Conservation (phyloP, 2,113 vertebrate species). For the Argyrosomus japonicus region DNA sequence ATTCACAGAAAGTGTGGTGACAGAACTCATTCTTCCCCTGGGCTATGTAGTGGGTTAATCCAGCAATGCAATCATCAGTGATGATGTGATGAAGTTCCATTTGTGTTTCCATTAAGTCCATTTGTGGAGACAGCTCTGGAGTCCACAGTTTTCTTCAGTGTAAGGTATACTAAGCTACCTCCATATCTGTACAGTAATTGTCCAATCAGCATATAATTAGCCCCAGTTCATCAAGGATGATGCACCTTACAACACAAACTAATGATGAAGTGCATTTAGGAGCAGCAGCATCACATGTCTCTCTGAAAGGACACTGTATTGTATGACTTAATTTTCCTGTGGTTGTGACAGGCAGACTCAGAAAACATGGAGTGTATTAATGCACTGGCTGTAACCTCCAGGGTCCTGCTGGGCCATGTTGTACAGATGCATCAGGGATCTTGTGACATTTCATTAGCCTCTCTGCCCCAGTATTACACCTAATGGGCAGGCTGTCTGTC, state of each 20-base stretch:
- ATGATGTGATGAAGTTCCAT: no score
- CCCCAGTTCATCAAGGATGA: neutral
- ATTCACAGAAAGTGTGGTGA: no score
- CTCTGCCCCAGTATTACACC: slow-evolving; percentile 10
- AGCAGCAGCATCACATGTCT: neutral
- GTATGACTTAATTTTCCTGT: neutral
- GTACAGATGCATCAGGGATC: neutral
- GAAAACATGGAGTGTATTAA: neutral
- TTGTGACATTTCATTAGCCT: slow-evolving; percentile 32
- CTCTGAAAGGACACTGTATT: neutral
- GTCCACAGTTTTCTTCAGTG: no score
- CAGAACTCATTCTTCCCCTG: no score
- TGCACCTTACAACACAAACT: neutral
- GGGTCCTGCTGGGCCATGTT: neutral
- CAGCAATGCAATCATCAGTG: no score
- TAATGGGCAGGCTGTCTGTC: slow-evolving; percentile 23
- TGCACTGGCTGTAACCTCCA: slow-evolving; percentile 11
- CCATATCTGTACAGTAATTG: neutral
- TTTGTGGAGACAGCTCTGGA: no score
- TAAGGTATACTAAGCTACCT: no score
- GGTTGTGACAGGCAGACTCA: neutral
- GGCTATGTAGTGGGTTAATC: no score
- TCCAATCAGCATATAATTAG: neutral
- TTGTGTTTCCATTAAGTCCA: no score
- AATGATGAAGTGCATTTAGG: neutral